A percentile compares a stretch with the other conserved stretches of the same genome.
Evolutionary conservation across 2,888 invertebrate genomes (phyloP).

Genomic region (Ceramica pisi): DNA sequence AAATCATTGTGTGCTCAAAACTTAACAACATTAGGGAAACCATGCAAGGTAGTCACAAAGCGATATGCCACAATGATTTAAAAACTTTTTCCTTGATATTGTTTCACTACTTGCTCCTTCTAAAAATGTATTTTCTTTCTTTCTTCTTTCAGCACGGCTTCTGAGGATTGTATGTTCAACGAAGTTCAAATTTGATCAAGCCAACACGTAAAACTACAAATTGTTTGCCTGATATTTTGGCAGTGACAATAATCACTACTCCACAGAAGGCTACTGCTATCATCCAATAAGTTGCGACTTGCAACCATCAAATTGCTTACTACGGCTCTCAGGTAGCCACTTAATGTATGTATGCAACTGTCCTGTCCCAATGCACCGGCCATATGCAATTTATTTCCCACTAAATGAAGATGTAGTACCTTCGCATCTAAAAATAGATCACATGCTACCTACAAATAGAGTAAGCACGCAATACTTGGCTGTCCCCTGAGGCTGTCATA

Average conservation of each 20-base stretch:
- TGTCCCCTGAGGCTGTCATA: conserved; percentile 59
- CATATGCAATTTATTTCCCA: conserved; percentile 54
- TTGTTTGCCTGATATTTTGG: too few relatives aligned
- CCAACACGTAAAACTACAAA: too few relatives aligned
- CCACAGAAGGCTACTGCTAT: neutral
- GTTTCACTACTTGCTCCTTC: too few relatives aligned
- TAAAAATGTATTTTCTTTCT: too few relatives aligned
- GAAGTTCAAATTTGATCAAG: too few relatives aligned
- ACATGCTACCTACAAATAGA: conserved; percentile 59
- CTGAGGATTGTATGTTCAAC: too few relatives aligned
- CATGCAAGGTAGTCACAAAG: too few relatives aligned
- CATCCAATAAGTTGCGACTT: neutral
- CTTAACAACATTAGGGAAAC: too few relatives aligned
- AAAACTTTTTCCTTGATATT: too few relatives aligned
- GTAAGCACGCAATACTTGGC: conserved; percentile 52
- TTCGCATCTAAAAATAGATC: conserved; percentile 52
- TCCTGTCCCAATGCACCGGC: conserved; percentile 32
- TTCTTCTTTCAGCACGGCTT: too few relatives aligned
- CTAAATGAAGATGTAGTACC: conserved; percentile 58
- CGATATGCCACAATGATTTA: too few relatives aligned
- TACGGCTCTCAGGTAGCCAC: neutral
- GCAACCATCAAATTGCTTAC: conserved; percentile 15
- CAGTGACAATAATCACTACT: neutral
- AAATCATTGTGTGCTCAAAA: too few relatives aligned
- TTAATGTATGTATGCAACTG: conserved; percentile 41